Base-by-base conservation (phyloP, 2,113 vertebrate species). In the Mustela nigripes region DNA sequence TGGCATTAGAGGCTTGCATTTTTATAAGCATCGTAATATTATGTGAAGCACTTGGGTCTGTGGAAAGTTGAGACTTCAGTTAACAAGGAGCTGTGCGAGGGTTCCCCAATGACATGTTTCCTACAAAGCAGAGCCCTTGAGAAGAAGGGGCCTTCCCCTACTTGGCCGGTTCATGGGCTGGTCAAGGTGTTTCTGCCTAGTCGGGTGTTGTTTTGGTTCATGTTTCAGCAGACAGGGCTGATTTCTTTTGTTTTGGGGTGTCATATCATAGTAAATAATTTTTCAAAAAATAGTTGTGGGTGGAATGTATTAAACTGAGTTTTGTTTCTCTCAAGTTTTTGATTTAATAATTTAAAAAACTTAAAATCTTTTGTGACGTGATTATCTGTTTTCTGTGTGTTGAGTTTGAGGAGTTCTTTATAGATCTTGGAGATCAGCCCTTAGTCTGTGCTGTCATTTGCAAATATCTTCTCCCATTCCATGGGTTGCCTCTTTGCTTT, bases 61-160 rank as follows among this genome's bases (percentile, higher is more conserved):
- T 53, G 91, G 56, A 63, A 95, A 39, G 79, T 83, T 19, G 83
- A 93, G 76, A 90, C 56, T 33, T 95, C 78, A 24, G 31, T 87
- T 60, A 85, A 74, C 11, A 10, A 42, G 31, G 18, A 83, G 36
- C 58, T 45, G 24, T 79, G 78, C 33, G 3, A 60, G 58, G 39
- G 60, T 71, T 31, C 7, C 0, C 28, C 3, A 9, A 28, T 45
- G 45, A 39, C 19, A 4, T 26, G n/a, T 65, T 65, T 24, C 26
- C 14, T 60, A 26, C 21, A 80, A 89, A 87, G 42, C 69, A 95
- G 62, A 53, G 31, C 11, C 3, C 15, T 45, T 84, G 14, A 36
- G 36, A 19, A 42, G 60, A n/a, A 24, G n/a, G 48, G 28, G 11
- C 22, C 31, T 11, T 71, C 53, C 12, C 24, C 78, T 33, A 10